Percentiles rank a stretch among this genome's conserved stretches.
phyloP scores from a whole-genome alignment of 2,113 vertebrate genomes.

The Physeter macrocephalus region DNA sequence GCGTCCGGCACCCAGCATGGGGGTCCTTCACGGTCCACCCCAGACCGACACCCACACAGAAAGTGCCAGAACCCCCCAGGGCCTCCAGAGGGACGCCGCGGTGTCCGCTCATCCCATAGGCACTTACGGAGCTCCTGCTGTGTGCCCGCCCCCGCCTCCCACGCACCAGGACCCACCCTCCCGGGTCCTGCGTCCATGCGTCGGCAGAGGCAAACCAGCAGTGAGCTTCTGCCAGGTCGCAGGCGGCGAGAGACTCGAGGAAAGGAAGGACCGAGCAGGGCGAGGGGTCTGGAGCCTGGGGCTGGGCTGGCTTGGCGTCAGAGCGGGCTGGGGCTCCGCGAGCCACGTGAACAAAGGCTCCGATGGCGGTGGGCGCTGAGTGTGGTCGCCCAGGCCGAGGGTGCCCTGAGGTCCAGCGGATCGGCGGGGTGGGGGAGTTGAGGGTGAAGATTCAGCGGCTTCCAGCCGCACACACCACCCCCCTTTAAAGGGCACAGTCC shows the following conservation, averaged over 20 bases:
- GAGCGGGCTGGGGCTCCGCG: background rate
- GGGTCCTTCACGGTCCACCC: rapidly evolving
- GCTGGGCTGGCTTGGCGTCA: background rate
- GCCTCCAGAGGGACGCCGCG: rapidly evolving
- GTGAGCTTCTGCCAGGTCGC: background rate
- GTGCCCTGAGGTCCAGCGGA: background rate
- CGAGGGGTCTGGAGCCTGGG: background rate
- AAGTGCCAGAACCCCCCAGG: background rate
- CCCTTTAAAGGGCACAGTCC: background rate
- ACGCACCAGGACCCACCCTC: rapidly evolving
- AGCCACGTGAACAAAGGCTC: background rate
- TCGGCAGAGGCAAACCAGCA: rapidly evolving
- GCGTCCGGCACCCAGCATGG: background rate
- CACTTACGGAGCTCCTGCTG: background rate
- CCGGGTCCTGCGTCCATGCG: background rate
- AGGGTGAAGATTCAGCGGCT: background rate
- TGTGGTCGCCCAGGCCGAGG: background rate
- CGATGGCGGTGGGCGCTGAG: background rate
- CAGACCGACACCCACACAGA: background rate
- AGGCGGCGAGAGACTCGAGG: too few relatives aligned
- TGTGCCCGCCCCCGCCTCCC: too few relatives aligned
- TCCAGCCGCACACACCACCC: background rate
- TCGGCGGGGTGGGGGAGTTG: background rate
- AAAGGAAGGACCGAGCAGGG: background rate
- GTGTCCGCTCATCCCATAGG: background rate